Base-by-base conservation (phyloP, 2,113 vertebrate species). In the Panthera tigris region DNA sequence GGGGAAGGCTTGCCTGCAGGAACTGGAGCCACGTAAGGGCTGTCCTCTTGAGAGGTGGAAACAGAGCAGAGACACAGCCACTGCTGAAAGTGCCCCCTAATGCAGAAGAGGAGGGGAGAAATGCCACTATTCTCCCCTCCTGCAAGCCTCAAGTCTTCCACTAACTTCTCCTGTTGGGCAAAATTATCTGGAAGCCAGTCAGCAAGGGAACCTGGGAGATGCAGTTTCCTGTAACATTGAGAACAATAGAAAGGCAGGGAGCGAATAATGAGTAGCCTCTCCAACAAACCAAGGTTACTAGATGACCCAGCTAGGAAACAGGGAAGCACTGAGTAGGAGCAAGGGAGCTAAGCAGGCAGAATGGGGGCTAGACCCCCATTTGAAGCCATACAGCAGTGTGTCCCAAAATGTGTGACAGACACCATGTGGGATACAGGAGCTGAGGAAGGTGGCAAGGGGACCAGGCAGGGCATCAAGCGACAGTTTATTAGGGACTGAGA, bases 71-170 rank as follows among this genome's bases (percentile, higher is more conserved):
- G 16, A 21, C n/a, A 21, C 3, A 5, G 12, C 27, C 74, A n/a
- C 12, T 8, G 11, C 27, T 0, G 13, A 69, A 65, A 57, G 25
- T 27, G 27, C 14, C 41, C 10, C 29, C n/a, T 3, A 4, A 11
- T 29, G 71, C 63, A 13, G 61, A 76, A 15, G 16, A 1, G 71
- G 50, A 33, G 21, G 11, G 15, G 41, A 66, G 18, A 36, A 33
- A 31, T 1, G 0, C 3, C 11, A 3, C 0, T 11, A 1, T 3
- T 2, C 68, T 31, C 48, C 25, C 25, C 21, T 71, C 15, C 55
- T 25, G 31, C 36, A 4, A 31, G 0, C 3, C 2, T 45, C 36
- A 11, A 23, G 5, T 16, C n/a, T 41, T 65, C 18, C 19, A 13
- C n/a, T 16, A 39, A 23, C 16, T 31, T 65, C 63, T n/a, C 83